Base-by-base conservation (phyloP, 2,113 vertebrate genomes). In the Bubo bubo region DNA sequence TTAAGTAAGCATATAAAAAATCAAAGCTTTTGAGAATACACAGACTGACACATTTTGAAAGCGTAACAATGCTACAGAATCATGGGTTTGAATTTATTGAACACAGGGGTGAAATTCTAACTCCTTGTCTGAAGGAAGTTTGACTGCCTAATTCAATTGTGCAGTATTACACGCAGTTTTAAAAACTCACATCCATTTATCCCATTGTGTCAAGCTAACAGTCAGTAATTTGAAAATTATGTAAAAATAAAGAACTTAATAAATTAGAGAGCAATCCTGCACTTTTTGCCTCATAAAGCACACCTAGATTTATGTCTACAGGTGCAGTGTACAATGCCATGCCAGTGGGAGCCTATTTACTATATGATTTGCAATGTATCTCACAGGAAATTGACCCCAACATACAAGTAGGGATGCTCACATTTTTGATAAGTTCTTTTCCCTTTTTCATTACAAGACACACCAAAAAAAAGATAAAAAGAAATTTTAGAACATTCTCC, bases 351-450 rank as follows among this genome's bases (percentile, higher is more conserved):
- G 16, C 35, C 27, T 74, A 28, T n/a, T 73, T n/a, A 39, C 21
- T 28, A 0, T 4, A 56, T 4, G 4, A 32, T 63, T 67, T 85
- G 43, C 60, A 71, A 39, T 1, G 16, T 37, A 23, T 49, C 4
- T 73, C 24, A 34, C 7, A 43, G 43, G 19, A 73, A 93, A 62
- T 7, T 3, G 84, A 66, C 12, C 5, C 30, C 22, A 37, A 70
- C 15, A 27, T 22, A 52, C 10, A 68, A 47, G 17, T 3, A 79
- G 18, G 8, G 18, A 83, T 14, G 8, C 30, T 70, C 16, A 34
- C 32, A 75, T 81, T 43, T 52, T 20, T 10, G 8, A 70, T 14
- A 52, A 6, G 4, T 22, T 71, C 4, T 75, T 56, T 50, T 66
- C 5, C 22, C 19, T 43, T 79, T 53, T 70, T 37, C 27, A 75